A percentile compares a stretch with the other conserved stretches of the same genome.
Conservation (phyloP, 2,888 invertebrate species). For the Agrypnus murinus region DNA sequence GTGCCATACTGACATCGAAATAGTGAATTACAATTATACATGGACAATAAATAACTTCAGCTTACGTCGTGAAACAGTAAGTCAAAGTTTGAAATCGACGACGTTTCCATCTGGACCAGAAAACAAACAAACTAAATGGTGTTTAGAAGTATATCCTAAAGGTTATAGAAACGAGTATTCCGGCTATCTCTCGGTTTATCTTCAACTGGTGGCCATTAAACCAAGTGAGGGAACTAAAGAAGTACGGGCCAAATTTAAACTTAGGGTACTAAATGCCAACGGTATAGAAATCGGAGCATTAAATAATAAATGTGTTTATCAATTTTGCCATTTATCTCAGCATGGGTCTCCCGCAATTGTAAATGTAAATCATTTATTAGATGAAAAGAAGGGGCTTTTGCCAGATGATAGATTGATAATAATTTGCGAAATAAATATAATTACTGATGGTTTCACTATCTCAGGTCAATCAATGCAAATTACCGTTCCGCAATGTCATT, state of each 20-base stretch:
- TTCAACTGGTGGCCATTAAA: slow-evolving; percentile 99
- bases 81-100: no score
- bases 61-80: no score
- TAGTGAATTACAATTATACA: no score
- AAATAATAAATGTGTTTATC: slow-evolving; percentile 97
- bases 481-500: slow-evolving; percentile 95
- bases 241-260: slow-evolving; percentile 99
- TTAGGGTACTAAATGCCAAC: slow-evolving; percentile 99
- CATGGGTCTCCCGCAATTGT: slow-evolving; percentile 99
- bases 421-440: slow-evolving; percentile 91
- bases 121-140: no score
- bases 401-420: slow-evolving; percentile 99
- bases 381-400: slow-evolving; percentile 98
- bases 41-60: no score
- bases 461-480: slow-evolving; percentile 99
- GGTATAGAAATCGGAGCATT: slow-evolving; percentile 99
- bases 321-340: slow-evolving; percentile 99
- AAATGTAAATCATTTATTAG: slow-evolving; percentile 97
- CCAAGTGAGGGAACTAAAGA: no score
- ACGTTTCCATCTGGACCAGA: no score
- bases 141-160: slow-evolving; percentile 99
- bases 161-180: slow-evolving; percentile 99
- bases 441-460: slow-evolving; percentile 98
- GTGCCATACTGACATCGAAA: no score
- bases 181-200: slow-evolving; percentile 99